Conservation (phyloP, 2,113 vertebrate species). For the Phasianus colchicus region DNA sequence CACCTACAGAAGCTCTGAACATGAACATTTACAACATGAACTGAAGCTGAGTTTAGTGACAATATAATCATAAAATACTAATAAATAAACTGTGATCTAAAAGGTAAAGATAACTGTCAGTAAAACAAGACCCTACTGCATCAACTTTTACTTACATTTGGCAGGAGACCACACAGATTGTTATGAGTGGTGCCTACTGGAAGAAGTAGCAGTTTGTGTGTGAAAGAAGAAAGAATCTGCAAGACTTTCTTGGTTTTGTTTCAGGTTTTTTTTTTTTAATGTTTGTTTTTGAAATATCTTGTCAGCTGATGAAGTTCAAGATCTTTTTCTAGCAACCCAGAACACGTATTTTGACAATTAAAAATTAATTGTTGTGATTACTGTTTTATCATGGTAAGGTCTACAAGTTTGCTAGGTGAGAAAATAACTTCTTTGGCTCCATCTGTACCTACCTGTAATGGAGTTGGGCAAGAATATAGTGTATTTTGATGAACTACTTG, state of each 20-base stretch:
- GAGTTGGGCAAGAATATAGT: constrained; percentile 91
- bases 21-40: neutral
- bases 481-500: constrained; percentile 95
- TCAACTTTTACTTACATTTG: neutral
- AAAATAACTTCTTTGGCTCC: neutral
- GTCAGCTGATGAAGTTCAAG: neutral
- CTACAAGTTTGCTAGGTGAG: neutral
- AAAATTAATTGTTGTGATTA: neutral
- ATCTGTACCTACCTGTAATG: constrained; percentile 84
- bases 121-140: neutral
- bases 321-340: neutral
- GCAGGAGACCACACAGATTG: neutral
- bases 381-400: neutral
- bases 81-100: neutral
- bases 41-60: neutral
- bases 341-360: neutral
- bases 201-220: neutral
- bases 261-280: neutral
- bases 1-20: neutral
- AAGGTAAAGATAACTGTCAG: neutral
- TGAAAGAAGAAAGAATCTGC: neutral
- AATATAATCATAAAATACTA: neutral
- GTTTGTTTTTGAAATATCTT: neutral
- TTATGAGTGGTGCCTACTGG: neutral
- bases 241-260: neutral